Evolutionary conservation across 2,113 vertebrate genomes (phyloP).

Genomic region (Platanista minor): DNA sequence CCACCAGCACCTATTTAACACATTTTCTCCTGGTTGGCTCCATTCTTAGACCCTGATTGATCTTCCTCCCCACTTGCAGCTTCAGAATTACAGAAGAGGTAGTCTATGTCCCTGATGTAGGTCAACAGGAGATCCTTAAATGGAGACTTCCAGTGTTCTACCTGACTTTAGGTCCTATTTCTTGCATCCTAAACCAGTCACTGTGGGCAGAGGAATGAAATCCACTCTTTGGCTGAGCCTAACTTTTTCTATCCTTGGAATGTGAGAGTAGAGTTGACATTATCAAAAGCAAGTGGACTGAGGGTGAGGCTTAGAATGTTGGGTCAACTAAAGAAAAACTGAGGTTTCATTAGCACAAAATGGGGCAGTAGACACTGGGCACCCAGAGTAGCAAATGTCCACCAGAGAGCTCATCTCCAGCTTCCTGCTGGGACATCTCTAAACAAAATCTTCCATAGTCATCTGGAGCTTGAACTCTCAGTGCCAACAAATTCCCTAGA

Average conservation of each 20-base stretch:
- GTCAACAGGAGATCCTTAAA: background rate
- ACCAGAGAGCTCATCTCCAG: background rate
- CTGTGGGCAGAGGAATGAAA: background rate
- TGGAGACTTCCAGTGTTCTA: background rate
- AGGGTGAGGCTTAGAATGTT: background rate
- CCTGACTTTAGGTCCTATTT: background rate
- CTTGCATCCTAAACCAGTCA: background rate
- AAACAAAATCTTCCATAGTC: background rate
- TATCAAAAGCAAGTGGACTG: background rate
- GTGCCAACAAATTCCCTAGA: background rate
- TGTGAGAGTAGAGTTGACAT: background rate
- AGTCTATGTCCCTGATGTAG: background rate
- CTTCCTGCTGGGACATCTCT: background rate
- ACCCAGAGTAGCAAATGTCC: background rate
- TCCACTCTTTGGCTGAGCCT: background rate
- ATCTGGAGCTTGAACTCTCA: background rate
- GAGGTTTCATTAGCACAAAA: background rate
- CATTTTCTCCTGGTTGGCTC: background rate
- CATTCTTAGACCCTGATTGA: background rate
- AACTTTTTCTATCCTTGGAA: background rate
- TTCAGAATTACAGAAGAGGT: background rate
- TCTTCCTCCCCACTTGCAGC: background rate
- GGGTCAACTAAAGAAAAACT: background rate
- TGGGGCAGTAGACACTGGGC: background rate
- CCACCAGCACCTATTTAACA: background rate